These are phyloP conservation scores for Cataglyphis albicans DNA, from an alignment of 2,888 invertebrate species.

Conservation along the genomic window DNA sequence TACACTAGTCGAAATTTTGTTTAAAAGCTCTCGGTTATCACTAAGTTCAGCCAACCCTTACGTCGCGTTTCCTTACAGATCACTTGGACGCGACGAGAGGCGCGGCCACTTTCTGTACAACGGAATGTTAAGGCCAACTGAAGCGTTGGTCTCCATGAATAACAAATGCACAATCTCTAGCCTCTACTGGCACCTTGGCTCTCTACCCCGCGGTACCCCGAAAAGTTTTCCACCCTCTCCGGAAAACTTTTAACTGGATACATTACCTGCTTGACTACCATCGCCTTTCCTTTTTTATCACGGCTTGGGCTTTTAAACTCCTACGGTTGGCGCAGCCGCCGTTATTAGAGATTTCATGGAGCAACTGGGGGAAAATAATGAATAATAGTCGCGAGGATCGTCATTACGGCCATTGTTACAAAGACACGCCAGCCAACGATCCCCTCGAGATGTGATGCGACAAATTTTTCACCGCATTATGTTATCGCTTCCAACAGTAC, in stretches of 20 bases:
- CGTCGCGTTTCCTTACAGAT: constrained; percentile 30
- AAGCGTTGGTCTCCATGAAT: constrained; percentile 82
- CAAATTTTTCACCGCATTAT: constrained; percentile 14
- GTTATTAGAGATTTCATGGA: constrained; percentile 79
- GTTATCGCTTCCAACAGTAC: not conserved
- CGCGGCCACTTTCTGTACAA: constrained; percentile 72
- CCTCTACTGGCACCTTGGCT: constrained; percentile 75
- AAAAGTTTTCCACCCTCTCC: constrained; percentile 77
- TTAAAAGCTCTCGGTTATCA: constrained; percentile 34
- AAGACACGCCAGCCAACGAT: constrained; percentile 39
- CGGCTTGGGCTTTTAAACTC: constrained; percentile 77
- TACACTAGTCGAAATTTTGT: constrained; percentile 36
- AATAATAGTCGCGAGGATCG: constrained; percentile 71
- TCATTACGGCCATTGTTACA: constrained; percentile 67
- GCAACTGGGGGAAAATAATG: constrained; percentile 71
- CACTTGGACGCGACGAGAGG: constrained; percentile 47
- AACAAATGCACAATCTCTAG: constrained; percentile 83
- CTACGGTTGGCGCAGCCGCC: constrained; percentile 71
- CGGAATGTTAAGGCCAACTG: constrained; percentile 81
- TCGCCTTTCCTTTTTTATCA: constrained; percentile 77
- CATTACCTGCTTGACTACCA: constrained; percentile 83
- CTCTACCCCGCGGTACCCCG: constrained; percentile 69
- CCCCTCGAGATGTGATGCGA: constrained; percentile 23
- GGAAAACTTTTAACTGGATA: constrained; percentile 85
- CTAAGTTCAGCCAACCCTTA: constrained; percentile 16